Evolutionary conservation across 2,888 invertebrate species (phyloP).

Genomic region (Miltochrista miniata): DNA sequence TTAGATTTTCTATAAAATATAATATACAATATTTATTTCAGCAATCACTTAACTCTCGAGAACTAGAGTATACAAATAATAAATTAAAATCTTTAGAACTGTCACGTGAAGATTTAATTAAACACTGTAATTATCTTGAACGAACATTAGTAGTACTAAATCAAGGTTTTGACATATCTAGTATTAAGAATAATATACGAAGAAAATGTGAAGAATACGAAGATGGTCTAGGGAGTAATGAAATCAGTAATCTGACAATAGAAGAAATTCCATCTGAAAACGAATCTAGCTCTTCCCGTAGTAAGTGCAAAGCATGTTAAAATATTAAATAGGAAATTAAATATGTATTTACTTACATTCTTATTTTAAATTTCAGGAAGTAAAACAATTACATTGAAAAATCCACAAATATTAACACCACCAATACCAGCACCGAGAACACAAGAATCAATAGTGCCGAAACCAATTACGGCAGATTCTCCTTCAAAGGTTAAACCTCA

Average conservation of each 20-base stretch:
- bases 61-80: conserved; percentile 57
- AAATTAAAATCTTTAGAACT: conserved; percentile 58
- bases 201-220: conserved; percentile 28
- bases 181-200: conserved; percentile 4
- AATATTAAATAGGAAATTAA: neutral
- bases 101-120: conserved; percentile 52
- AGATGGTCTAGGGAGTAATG: conserved; percentile 26
- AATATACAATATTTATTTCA: conserved; percentile 33
- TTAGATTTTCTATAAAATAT: neutral
- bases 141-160: conserved; percentile 62
- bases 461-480: conserved; percentile 13
- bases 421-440: conserved; percentile 10
- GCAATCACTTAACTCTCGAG: conserved; percentile 59
- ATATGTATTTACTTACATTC: neutral
- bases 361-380: conserved; percentile 51
- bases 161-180: conserved; percentile 57
- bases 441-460: conserved; percentile 6
- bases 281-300: conserved; percentile 51
- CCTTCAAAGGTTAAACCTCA: conserved; percentile 15
- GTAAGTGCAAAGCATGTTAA: conserved; percentile 40
- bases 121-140: conserved; percentile 62
- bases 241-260: conserved; percentile 43
- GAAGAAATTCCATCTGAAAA: conserved; percentile 68
- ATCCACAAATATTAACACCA: conserved; percentile 52
- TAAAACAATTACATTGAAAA: conserved; percentile 60